Conservation (phyloP, 2,888 invertebrate species). For the Oxycera nigricornis region DNA sequence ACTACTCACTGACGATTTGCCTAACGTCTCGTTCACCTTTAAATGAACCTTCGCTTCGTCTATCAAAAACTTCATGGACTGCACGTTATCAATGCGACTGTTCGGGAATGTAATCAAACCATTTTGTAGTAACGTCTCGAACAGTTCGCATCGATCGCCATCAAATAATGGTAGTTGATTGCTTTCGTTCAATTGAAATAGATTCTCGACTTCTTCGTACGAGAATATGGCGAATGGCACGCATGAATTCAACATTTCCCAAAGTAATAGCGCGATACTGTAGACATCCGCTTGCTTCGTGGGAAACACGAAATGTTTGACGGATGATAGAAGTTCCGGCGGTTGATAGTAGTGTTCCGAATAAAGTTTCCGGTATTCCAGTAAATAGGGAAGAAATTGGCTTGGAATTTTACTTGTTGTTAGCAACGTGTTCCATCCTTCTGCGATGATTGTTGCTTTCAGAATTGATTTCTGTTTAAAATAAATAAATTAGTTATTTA, state of each 20-base stretch:
- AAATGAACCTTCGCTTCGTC: constrained; percentile 20
- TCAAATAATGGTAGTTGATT: constrained; percentile 46
- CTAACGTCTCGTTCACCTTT: not conserved
- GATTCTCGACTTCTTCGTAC: constrained; percentile 45
- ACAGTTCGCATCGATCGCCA: constrained; percentile 40
- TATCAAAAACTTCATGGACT: constrained; percentile 38
- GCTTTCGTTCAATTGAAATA: constrained; percentile 40
- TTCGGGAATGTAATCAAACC: constrained; percentile 43
- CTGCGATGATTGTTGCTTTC: not conserved
- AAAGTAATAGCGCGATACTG: constrained; percentile 47
- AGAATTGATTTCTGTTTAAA: not conserved
- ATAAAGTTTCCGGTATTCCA: constrained; percentile 47
- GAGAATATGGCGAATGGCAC: constrained; percentile 48
- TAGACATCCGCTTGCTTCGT: constrained; percentile 47
- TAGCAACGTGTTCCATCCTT: constrained; percentile 2
- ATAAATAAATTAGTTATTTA: not conserved
- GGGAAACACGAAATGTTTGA: constrained; percentile 47
- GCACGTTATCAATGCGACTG: constrained; percentile 41
- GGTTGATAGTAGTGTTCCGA: constrained; percentile 48
- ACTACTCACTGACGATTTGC: not conserved
- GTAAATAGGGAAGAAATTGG: constrained; percentile 46
- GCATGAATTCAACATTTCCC: constrained; percentile 49
- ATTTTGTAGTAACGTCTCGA: constrained; percentile 41
- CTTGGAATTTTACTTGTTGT: constrained; percentile 17
- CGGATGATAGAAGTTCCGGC: constrained; percentile 46